Evolutionary conservation across 2,888 invertebrate species (phyloP), one percentile per base, ranked within the genome.

Genomic region (Eurytoma adleriae): DNA sequence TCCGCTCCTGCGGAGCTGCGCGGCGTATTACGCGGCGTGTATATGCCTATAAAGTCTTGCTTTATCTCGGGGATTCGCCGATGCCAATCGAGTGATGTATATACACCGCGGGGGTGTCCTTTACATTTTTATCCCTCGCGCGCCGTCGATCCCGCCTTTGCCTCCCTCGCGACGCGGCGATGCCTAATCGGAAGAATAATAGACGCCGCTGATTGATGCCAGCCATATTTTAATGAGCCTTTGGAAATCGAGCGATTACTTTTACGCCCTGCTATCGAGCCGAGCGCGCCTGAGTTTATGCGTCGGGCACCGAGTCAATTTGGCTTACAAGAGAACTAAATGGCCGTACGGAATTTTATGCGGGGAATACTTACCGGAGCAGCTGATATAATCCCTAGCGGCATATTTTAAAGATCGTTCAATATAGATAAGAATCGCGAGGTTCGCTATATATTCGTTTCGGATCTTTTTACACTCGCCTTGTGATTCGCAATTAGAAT

Each of bases 51-150:
- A 57, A 14, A 54, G 40, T n/a, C 50, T 14, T 3, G 5, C 48
- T 27, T 80, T 80, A 80, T 80, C 80, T 76, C 74, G 74, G 73
- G 52, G 74, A 74, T 74, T 59, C 76, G 30, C 3, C 30, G 71
- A 80, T 76, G 68, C 80, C 80, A 68, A 80, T 80, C 76, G 76
- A 62, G 50, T 80, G 80, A 80, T 76, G 69, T 79, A 67, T 75
- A 20, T 24, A 66, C 16, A 66, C 30, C 56, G 57, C 52, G 16
- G 56, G 62, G 57, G 77, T 24, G 27, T 61, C 69, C 69, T 68
- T 74, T 69, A 59, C 2, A 30, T 74, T 74, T 66, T 74, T 57
- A 74, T 74, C 74, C 54, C 74, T 13, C 73, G 4, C 5, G 57
- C 48, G 70, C 69, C 74, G 79, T 74, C 69, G 79, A 74, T 69